A percentile compares a stretch with the other conserved stretches of the same genome.
Evolutionary conservation across 1,140 invertebrate species (phyloP).

Genomic region (Sesamia nonagrioides): DNA sequence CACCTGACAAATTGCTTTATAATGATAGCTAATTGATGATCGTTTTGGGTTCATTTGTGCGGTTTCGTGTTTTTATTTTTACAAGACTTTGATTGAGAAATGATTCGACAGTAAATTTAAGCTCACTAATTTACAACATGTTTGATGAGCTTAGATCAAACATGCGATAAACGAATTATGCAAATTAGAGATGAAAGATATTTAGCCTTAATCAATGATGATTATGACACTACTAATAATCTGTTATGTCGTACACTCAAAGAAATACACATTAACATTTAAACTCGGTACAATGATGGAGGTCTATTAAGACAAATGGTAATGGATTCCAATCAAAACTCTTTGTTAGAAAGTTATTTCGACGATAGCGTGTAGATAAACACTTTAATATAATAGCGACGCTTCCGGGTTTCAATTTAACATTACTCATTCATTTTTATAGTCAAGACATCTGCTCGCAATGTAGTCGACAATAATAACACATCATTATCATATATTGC

Average conservation of each 20-base stretch:
- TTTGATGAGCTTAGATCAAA: conserved; percentile 10
- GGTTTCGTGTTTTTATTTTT: conserved; percentile 51
- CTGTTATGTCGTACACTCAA: not conserved
- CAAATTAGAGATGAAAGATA: conserved; percentile 44
- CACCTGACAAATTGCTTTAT: conserved; percentile 72
- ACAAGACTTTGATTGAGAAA: conserved; percentile 20
- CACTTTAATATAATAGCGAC: conserved; percentile 51
- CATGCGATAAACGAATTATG: conserved; percentile 32
- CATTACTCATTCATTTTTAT: conserved; percentile 46
- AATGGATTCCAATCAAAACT: conserved; percentile 42
- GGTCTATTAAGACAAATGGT: conserved; percentile 35
- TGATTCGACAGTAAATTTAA: conserved; percentile 12
- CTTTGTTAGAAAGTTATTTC: conserved; percentile 46
- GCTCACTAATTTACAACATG: conserved; percentile 15
- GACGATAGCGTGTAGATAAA: conserved; percentile 60
- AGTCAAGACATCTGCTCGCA: conserved; percentile 49
- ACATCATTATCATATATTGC: conserved; percentile 52
- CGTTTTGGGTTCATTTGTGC: conserved; percentile 54
- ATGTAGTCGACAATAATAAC: conserved; percentile 56
- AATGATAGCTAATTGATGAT: conserved; percentile 75
- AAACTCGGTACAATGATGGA: conserved; percentile 5
- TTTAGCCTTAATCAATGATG: conserved; percentile 28
- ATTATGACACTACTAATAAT: conserved; percentile 33
- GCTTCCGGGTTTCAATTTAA: conserved; percentile 64
- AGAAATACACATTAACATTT: conserved; percentile 3